Evolutionary conservation across 2,888 invertebrate genomes (phyloP).

Genomic region (Aquatica leii): DNA sequence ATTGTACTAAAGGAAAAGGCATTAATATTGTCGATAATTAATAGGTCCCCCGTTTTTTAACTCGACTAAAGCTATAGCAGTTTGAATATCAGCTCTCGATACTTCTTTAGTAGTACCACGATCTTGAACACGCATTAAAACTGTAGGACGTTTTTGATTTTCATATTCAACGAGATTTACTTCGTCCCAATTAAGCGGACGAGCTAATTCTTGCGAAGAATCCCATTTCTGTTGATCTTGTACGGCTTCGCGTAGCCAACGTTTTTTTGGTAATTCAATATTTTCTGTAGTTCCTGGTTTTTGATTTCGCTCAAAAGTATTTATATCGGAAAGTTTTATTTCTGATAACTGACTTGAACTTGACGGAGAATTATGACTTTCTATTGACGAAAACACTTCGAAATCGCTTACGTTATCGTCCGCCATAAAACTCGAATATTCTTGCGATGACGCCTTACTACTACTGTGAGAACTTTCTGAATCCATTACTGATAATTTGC

Average conservation of each 20-base stretch:
- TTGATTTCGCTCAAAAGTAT: not conserved
- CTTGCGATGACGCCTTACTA: conserved; percentile 24
- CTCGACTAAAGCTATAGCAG: conserved; percentile 70
- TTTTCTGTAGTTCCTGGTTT: conserved; percentile 24
- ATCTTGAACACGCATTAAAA: conserved; percentile 60
- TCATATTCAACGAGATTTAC: conserved; percentile 50
- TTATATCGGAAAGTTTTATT: not conserved
- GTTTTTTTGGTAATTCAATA: conserved; percentile 64
- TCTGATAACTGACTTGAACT: conserved; percentile 8
- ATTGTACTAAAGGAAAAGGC: conserved; percentile 22
- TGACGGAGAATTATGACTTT: conserved; percentile 10
- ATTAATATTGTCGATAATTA: conserved; percentile 35
- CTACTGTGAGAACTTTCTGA: conserved; percentile 32
- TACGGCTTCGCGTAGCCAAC: conserved; percentile 67
- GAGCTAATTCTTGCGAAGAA: conserved; percentile 61
- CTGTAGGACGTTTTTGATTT: conserved; percentile 65
- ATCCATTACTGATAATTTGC: conserved; percentile 27
- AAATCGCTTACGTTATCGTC: conserved; percentile 28
- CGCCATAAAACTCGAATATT: conserved; percentile 20
- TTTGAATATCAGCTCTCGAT: conserved; percentile 63
- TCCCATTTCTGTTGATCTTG: conserved; percentile 55
- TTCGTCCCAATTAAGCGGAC: conserved; percentile 63
- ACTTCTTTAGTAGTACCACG: conserved; percentile 48
- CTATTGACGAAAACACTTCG: conserved; percentile 12
- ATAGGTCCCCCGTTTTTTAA: conserved; percentile 58